Evolutionary conservation across 2,888 invertebrate species (phyloP), one percentile per base, ranked within the genome.

Genomic region (Stenodera caucasica): DNA sequence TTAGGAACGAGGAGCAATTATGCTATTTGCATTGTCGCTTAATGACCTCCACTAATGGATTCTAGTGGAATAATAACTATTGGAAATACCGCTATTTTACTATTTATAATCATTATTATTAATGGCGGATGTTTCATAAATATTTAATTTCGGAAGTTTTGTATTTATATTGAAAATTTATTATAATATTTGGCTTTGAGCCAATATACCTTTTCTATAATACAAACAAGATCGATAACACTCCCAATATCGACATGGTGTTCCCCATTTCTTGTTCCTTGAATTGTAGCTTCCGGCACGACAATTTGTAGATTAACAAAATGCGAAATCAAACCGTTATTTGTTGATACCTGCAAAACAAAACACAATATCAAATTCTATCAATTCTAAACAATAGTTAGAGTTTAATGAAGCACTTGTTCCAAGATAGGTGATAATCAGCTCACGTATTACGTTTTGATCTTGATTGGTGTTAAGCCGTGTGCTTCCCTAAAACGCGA

Each of bases 191-290:
- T n/a, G n/a, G n/a, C n/a, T n/a, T n/a, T n/a, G n/a, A n/a, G n/a
- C n/a, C 4, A 30, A 12, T 11, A 84, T 81, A 94, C 94, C 89
- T 94, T 94, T 82, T 94, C 93, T 78, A 94, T 93, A 78, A 94
- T 90, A 86, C 94, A 94, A 72, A 91, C 92, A 77, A 94, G 88
- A 82, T 88, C 92, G 82, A 94, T 92, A 76, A 92, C 88, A 80
- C 94, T 94, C 76, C 94, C 94, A 75, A 91, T 88, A 81, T 94
- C 93, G 65, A 94, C 94, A 82, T 94, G 94, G 81, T 93, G 90
- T 81, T 94, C 94, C 69, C 90, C 91, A 57, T 89, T 89, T 54
- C 85, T 84, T 52, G 75, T 78, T 66, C 92, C 92, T 74, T 93
- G 86, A 78, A 94, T 94, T 81, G 91, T 91, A 58, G 94, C 94